Evolutionary conservation across 1,140 invertebrate genomes (phyloP), one percentile per base, ranked within the genome.

Genomic region (Lepidurus apus): DNA sequence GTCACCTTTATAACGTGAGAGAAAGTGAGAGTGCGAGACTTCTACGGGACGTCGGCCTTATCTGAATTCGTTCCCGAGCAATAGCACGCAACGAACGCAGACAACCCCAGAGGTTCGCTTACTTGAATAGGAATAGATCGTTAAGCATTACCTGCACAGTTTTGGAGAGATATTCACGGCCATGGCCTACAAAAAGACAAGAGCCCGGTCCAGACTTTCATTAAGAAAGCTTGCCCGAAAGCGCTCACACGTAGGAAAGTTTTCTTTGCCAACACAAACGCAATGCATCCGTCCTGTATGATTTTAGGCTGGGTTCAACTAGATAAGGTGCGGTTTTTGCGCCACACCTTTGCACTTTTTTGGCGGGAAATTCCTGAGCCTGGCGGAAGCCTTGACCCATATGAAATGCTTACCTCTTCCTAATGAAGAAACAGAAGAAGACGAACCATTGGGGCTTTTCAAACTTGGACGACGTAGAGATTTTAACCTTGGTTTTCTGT

Each of bases 111-210:
- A 65, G 21, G 13, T 17, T 6, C 53, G 21, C 13, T n/a, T 65
- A 7, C 1, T 65, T 65, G 13, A 13, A n/a, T 65, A 17, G 21
- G 21, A 9, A 13, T 7, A 65, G 21, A n/a, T 65, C 13, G 53
- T 65, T 65, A 17, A 65, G 7, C 45, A 21, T 65, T 65, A 21
- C 9, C 53, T 21, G 21, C 8, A 65, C 53, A 65, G 6, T 65
- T 65, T 17, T 13, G 21, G 53, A 65, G 53, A 13, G 53, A 65
- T 65, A 65, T 65, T 65, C 53, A 65, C 17, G 53, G 53, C 53
- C 53, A 65, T 65, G 53, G 53, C 53, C 53, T 65, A 65, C 53
- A 65, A 65, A 65, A 65, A 65, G 53, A 65, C 53, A 17, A 21
- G 6, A 21, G 53, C 53, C 5, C 17, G 21, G 21, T n/a, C 17